Base-by-base conservation (phyloP, 2,888 invertebrate genomes). In the Monoplex corrugatus region DNA sequence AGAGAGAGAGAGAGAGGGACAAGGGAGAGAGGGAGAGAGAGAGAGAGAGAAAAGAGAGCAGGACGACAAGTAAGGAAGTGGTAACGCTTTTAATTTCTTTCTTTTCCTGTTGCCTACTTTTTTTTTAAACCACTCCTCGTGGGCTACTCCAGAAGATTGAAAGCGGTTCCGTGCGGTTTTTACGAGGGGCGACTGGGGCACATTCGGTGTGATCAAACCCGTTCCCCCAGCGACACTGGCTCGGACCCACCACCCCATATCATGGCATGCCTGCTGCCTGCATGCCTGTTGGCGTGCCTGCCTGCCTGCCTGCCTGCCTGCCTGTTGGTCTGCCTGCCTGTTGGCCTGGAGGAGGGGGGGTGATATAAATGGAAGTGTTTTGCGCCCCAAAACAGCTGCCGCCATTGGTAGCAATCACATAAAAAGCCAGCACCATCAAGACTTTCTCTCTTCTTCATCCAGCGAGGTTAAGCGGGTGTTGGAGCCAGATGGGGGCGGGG, bases 331-430 rank as follows among this genome's bases (percentile, higher is more conserved):
- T 44, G 44, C 6, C 28, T 8, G 43, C 44, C 44, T n/a, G 35
- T 23, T 19, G 43, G 13, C 16, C n/a, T 23, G 80, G 19, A 8
- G 40, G 0, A 43, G 40, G 43, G 19, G 13, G 40, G 0, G 19
- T 28, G 43, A 40, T 72, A 86, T 44, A 72, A 75, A 35, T 72
- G 85, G 85, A 85, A 86, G 68, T 68, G 68, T 86, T 40, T 72
- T 68, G 68, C 32, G 28, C 28, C 44, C 8, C 87, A 43, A 75
- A 40, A 87, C 75, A 45, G 75, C 45, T 86, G 75, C 87, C 87
- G 35, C 75, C 2, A 87, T 72, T 50, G 38, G 68, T 87, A 68
- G 87, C 78, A 78, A 87, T 87, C 87, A 44, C 87, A 87, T 87
- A 75, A 87, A 87, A 68, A 28, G 68, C 68, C 68, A n/a, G n/a